Base-by-base conservation (phyloP, 23 tunicate species). In the Trididemnum miniatum region DNA sequence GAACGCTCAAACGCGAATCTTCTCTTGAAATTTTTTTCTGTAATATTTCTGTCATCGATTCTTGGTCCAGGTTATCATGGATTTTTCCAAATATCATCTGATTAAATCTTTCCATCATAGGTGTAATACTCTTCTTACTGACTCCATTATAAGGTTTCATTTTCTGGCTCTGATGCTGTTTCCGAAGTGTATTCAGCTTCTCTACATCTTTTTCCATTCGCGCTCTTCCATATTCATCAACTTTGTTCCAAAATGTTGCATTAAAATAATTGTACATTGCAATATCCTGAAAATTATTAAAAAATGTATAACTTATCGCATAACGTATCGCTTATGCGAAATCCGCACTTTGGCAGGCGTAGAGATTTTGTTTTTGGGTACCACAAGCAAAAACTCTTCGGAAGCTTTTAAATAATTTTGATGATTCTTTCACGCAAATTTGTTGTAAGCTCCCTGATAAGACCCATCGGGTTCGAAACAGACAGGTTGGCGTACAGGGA, bases 161-260 rank as follows among this genome's bases (percentile, higher is more conserved):
- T 44, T 44, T 44, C 54, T 44, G 38, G 23, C 35, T 52, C 71
- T 87, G 87, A 27, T 81, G 87, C 26, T 82, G 59, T 71, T 87
- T 82, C 40, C 87, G 88, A 36, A 86, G 65, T 23, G 30, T 49
- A 18, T 71, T 28, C 30, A 89, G 77, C 9, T 50, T 40, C 36
- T 65, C 79, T 24, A 89, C 35, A 34, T 89, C 94, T 33, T 26
- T 51, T n/a, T 71, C 71, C 94, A 89, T 89, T 2, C 57, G 65
- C 31, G 76, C 84, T 34, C 51, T 34, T 33, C 94, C 94, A 69
- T 84, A 89, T 20, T 20, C 59, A 0, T 89, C 94, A 18, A 89
- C 94, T 34, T 67, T 84, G 0, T 84, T 78, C 94, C 94, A 89
- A 38, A 89, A 89, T 34, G 94, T 83, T 2, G 64, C 67, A 35